These are phyloP conservation scores for Pseudochirops cupreus DNA, from an alignment of 2,797 vertebrate genomes.

Conservation along the genomic window DNA sequence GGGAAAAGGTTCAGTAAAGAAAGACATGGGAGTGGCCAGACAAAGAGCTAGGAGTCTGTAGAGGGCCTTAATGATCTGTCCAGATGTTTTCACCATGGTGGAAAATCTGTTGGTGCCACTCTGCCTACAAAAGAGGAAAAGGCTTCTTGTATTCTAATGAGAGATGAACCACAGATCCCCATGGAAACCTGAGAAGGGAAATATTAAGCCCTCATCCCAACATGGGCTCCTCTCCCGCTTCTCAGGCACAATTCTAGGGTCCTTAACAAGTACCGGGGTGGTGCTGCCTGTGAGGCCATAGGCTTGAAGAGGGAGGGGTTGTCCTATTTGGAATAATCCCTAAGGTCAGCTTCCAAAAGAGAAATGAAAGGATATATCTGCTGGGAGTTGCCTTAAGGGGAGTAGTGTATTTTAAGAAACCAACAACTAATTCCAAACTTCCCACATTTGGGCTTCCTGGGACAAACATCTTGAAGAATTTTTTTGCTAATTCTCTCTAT, in stretches of 20 bases:
- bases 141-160: slow-evolving; percentile 73
- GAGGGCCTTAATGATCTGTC: slow-evolving; percentile 6
- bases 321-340: not conserved
- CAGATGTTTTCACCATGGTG: slow-evolving; percentile 78
- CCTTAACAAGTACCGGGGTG: not conserved
- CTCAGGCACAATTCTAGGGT: not conserved
- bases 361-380: not conserved
- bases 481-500: not conserved
- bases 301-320: not conserved
- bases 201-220: not conserved
- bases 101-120: slow-evolving; percentile 77
- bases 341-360: not conserved
- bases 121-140: slow-evolving; percentile 74
- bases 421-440: not conserved
- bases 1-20: not conserved
- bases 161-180: slow-evolving; percentile 10
- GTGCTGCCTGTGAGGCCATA: not conserved
- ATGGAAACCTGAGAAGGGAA: not conserved
- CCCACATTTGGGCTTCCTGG: not conserved
- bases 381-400: not conserved
- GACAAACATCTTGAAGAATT: not conserved
- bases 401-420: not conserved
- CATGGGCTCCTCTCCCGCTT: not conserved
- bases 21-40: not conserved
- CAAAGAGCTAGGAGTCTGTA: not conserved